Percentiles rank a stretch among this genome's conserved stretches.
Conservation (phyloP, 2,888 invertebrate genomes). For the Mesorhabditis spiculigera region DNA sequence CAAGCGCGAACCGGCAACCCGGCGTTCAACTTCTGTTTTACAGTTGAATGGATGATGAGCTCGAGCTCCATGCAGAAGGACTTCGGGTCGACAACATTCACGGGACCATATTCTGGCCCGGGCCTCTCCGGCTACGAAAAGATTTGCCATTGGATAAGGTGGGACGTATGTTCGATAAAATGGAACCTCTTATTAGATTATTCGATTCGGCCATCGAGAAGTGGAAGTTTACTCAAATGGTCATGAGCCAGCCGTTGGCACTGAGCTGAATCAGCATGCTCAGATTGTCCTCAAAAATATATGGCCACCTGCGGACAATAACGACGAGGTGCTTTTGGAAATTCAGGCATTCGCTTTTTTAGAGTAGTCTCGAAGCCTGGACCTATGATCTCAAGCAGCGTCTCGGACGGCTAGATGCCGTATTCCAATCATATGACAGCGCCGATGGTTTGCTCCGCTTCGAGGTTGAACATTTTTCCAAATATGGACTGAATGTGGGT, state of each 20-base stretch:
- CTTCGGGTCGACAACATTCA: background rate
- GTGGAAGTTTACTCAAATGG: slow-evolving; percentile 1
- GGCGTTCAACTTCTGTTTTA: too few species aligned
- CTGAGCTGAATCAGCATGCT: background rate
- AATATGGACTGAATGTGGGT: slow-evolving; percentile 1
- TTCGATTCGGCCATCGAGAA: background rate
- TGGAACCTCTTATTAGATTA: background rate
- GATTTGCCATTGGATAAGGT: background rate
- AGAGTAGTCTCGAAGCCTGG: background rate
- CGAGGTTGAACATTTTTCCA: background rate
- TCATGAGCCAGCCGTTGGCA: background rate
- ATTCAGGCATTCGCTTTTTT: background rate
- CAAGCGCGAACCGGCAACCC: too few species aligned
- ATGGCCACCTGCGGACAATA: background rate
- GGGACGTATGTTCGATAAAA: background rate
- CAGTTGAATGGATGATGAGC: background rate
- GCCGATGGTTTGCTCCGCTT: background rate
- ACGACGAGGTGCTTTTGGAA: background rate
- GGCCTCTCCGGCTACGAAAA: background rate
- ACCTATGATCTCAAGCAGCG: background rate
- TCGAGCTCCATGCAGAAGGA: background rate
- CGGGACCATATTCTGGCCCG: background rate
- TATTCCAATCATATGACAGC: background rate
- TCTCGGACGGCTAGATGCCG: background rate
- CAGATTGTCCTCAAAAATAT: background rate